These are phyloP conservation scores for Climacteris rufus DNA, from an alignment of 2,113 vertebrate genomes.

Conservation along the genomic window DNA sequence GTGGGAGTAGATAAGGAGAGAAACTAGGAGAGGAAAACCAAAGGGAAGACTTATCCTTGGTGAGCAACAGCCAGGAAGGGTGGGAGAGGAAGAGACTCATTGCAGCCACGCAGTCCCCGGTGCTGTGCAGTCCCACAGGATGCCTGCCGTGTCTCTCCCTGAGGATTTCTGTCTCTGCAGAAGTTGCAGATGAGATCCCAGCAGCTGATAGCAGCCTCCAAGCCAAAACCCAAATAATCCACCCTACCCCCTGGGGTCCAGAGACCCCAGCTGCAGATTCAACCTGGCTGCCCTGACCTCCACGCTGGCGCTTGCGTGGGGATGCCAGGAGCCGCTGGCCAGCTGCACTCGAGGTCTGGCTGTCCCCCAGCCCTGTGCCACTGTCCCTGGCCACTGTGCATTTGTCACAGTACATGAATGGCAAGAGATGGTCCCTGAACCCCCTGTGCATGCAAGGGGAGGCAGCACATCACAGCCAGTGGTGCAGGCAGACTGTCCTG, in stretches of 20 bases:
- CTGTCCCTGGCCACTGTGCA: fast-evolving
- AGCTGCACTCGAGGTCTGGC: neutral
- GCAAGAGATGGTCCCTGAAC: neutral
- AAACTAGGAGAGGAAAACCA: neutral
- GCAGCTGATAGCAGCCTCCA: neutral
- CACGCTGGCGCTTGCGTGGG: neutral
- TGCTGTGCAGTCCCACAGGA: neutral
- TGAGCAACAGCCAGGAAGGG: neutral
- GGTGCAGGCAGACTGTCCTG: neutral
- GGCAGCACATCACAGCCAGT: fast-evolving
- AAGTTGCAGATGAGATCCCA: neutral
- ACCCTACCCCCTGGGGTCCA: fast-evolving
- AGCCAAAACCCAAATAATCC: neutral
- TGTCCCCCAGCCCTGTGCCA: neutral
- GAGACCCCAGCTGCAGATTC: neutral
- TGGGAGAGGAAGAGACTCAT: neutral
- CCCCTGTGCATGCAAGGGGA: fast-evolving
- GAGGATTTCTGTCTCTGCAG: neutral
- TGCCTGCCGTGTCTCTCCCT: fast-evolving
- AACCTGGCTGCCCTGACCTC: neutral
- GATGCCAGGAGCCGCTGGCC: neutral
- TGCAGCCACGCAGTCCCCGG: neutral
- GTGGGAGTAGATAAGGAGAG: neutral
- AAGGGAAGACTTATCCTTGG: neutral
- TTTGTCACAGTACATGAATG: neutral